These are phyloP conservation scores for Gonioctena quinquepunctata DNA, from an alignment of 1,140 invertebrate species.

Conservation along the genomic window DNA sequence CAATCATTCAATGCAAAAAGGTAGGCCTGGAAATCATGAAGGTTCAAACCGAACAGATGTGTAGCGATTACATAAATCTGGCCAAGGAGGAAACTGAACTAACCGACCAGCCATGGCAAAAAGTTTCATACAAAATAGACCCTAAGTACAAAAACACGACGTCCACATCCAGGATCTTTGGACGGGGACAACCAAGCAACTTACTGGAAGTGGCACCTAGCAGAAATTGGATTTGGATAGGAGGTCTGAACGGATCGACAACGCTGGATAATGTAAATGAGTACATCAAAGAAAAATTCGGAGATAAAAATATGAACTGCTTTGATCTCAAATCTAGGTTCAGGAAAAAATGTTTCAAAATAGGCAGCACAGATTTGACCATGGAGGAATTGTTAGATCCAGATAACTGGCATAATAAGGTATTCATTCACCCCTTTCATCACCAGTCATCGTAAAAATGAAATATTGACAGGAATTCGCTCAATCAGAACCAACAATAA, in stretches of 20 bases:
- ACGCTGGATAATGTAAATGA: not conserved
- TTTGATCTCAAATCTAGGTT: not conserved
- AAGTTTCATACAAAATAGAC: too few relatives aligned
- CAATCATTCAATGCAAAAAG: too few relatives aligned
- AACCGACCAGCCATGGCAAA: too few relatives aligned
- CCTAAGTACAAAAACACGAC: too few relatives aligned
- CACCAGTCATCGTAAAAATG: not conserved
- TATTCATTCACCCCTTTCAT: not conserved
- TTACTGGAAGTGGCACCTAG: not conserved
- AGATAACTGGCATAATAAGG: not conserved
- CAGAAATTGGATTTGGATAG: slow-evolving; percentile 1
- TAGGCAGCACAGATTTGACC: not conserved
- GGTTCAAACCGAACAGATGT: too few relatives aligned
- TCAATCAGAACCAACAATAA: too few relatives aligned
- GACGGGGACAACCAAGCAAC: not conserved
- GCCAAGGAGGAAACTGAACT: too few relatives aligned
- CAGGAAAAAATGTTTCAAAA: slow-evolving; percentile 4
- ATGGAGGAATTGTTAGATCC: not conserved
- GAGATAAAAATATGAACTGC: not conserved
- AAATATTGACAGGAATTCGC: too few relatives aligned
- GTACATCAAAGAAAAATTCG: not conserved
- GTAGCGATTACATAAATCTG: too few relatives aligned
- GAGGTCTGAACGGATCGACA: not conserved
- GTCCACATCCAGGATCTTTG: too few relatives aligned
- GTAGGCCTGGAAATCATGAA: too few relatives aligned